Evolutionary conservation across 2,113 vertebrate genomes (phyloP).

Genomic region (Tonatia bakeri): DNA sequence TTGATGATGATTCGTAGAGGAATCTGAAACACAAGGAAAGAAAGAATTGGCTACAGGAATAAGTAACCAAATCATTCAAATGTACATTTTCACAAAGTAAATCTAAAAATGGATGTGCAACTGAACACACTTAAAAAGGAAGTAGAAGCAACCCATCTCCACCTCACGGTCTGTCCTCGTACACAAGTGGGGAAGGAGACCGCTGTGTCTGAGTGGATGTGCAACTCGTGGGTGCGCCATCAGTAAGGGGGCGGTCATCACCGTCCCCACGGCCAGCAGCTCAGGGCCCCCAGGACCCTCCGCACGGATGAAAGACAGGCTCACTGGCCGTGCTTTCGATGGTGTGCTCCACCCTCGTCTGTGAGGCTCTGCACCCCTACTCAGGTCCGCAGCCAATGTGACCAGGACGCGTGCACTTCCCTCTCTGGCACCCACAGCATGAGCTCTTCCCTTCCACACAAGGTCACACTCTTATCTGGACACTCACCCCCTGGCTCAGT

Average conservation of each 20-base stretch:
- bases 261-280: not conserved
- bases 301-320: rapidly evolving
- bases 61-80: not conserved
- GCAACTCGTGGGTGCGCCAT: rapidly evolving
- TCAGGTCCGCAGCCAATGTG: not conserved
- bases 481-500: rapidly evolving
- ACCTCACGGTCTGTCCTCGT: too few species aligned
- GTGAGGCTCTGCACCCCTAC: not conserved
- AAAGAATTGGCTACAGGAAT: not conserved
- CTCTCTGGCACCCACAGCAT: too few species aligned
- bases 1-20: slow-evolving; percentile 86
- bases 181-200: rapidly evolving
- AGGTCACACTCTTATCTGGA: rapidly evolving
- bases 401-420: rapidly evolving
- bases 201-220: rapidly evolving
- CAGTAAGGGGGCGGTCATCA: not conserved
- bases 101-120: not conserved
- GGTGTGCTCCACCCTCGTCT: too few species aligned
- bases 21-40: slow-evolving; percentile 79
- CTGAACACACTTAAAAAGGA: not conserved
- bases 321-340: rapidly evolving
- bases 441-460: not conserved
- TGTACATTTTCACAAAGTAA: not conserved
- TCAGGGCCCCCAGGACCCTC: not conserved
- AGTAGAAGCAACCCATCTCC: not conserved